Conservation (phyloP, 2,888 invertebrate genomes). For the Mythimna lalbum region DNA sequence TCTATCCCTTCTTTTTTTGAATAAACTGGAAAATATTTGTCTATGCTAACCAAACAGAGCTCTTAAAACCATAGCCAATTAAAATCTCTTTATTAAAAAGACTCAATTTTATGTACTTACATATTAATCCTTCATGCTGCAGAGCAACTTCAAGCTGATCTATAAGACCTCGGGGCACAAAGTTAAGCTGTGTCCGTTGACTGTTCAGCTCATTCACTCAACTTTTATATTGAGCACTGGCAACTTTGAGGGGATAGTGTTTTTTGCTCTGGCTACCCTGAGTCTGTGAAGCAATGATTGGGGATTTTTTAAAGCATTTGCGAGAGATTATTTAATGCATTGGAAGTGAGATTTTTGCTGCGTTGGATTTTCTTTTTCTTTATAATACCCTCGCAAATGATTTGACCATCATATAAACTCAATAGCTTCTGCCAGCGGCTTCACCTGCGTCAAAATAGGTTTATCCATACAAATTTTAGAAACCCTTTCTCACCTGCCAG, state of each 20-base stretch:
- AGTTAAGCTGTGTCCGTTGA: slow-evolving; percentile 53
- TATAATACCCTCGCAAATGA: too few species aligned
- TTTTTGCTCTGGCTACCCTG: slow-evolving; percentile 14
- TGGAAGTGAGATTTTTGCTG: not conserved
- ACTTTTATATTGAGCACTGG: slow-evolving; percentile 53
- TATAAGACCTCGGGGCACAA: slow-evolving; percentile 21
- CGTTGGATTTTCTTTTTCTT: not conserved
- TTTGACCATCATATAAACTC: too few species aligned
- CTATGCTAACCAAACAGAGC: too few species aligned
- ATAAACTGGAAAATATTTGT: too few species aligned
- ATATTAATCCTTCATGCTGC: slow-evolving; percentile 1
- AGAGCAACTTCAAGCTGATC: slow-evolving; percentile 42
- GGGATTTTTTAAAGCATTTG: not conserved
- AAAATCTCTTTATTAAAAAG: not conserved
- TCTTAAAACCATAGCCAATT: not conserved
- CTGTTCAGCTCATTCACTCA: slow-evolving; percentile 51
- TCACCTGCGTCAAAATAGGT: too few species aligned
- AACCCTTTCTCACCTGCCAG: too few species aligned
- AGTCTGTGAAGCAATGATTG: not conserved
- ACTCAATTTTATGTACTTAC: not conserved
- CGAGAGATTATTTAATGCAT: not conserved
- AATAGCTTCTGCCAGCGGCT: too few species aligned
- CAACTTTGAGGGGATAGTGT: slow-evolving; percentile 38
- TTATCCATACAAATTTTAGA: too few species aligned
- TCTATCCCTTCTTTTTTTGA: too few species aligned